Evolutionary conservation across 1,140 invertebrate species (phyloP).

Genomic region (Drosophila santomea): DNA sequence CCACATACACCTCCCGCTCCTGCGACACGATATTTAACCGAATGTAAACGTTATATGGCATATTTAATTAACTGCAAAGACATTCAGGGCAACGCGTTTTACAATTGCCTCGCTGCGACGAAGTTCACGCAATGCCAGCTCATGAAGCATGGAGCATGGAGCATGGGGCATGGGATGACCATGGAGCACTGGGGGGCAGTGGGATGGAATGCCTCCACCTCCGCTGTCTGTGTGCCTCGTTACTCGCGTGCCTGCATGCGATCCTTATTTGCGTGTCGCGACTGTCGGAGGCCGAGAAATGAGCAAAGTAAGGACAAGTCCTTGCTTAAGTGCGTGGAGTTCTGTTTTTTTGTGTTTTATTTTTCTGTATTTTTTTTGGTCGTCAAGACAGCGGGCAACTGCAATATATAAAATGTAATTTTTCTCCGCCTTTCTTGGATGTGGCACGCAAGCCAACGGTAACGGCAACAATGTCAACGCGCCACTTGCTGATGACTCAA

Average conservation of each 20-base stretch:
- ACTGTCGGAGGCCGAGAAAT: slow-evolving; percentile 56
- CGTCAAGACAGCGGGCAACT: slow-evolving; percentile 12
- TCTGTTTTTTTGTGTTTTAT: too few species aligned
- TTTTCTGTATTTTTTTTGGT: too few species aligned
- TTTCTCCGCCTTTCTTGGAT: slow-evolving; percentile 39
- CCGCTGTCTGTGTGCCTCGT: slow-evolving; percentile 43
- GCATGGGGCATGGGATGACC: too few species aligned
- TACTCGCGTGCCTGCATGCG: slow-evolving; percentile 75
- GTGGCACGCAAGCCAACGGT: slow-evolving; percentile 55
- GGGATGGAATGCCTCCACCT: neutral
- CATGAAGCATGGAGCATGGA: neutral
- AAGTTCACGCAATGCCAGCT: slow-evolving; percentile 61
- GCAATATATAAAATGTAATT: slow-evolving; percentile 65
- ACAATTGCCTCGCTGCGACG: slow-evolving; percentile 64
- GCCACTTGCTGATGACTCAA: slow-evolving; percentile 70
- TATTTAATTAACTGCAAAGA: slow-evolving; percentile 82
- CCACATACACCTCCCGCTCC: too few species aligned
- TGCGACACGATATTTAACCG: slow-evolving; percentile 39
- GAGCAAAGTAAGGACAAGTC: slow-evolving; percentile 49
- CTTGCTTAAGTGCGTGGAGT: slow-evolving; percentile 58
- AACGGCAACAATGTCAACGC: slow-evolving; percentile 42
- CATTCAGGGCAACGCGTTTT: slow-evolving; percentile 69
- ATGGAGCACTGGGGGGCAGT: neutral
- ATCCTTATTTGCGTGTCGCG: slow-evolving; percentile 75
- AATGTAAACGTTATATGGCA: slow-evolving; percentile 51